Conservation (phyloP, 2,888 invertebrate genomes). For the Ennomos quercinarius region DNA sequence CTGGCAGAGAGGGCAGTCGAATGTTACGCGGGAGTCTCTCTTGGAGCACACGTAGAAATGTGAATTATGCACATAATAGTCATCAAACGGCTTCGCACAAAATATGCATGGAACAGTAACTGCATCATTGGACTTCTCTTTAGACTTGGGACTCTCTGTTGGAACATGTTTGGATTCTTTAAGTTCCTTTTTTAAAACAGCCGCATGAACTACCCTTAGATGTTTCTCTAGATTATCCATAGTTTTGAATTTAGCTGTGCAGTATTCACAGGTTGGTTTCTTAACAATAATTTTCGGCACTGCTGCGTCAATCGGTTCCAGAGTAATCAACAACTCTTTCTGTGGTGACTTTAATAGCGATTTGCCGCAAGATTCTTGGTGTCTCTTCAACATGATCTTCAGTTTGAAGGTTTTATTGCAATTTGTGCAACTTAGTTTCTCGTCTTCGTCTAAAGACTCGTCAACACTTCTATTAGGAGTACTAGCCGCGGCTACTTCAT, state of each 20-base stretch:
- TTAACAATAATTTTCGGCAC: constrained; percentile 27
- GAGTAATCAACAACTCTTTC: constrained; percentile 67
- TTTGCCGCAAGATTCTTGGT: constrained; percentile 62
- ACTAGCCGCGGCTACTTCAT: constrained; percentile 38
- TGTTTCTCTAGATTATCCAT: constrained; percentile 72
- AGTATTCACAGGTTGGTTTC: constrained; percentile 64
- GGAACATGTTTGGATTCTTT: constrained; percentile 40
- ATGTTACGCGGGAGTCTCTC: constrained; percentile 49
- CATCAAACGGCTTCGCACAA: constrained; percentile 61
- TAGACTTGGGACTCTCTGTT: constrained; percentile 3
- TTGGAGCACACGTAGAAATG: constrained; percentile 66
- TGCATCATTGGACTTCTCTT: constrained; percentile 7
- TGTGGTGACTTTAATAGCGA: constrained; percentile 50
- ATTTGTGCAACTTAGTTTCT: constrained; percentile 66
- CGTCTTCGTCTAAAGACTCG: constrained; percentile 60
- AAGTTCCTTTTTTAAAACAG: constrained; percentile 55
- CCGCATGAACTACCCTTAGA: constrained; percentile 71
- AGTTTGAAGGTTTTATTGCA: constrained; percentile 77
- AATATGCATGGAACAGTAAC: constrained; percentile 64
- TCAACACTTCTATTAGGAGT: constrained; percentile 49
- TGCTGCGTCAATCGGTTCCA: constrained; percentile 68
- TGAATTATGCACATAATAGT: constrained; percentile 63
- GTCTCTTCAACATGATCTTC: constrained; percentile 80
- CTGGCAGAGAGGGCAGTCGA: constrained; percentile 67
- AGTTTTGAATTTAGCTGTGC: constrained; percentile 68